These are phyloP conservation scores for Malurus alboscapulatus DNA, from an alignment of 2,113 vertebrate genomes.

Conservation along the genomic window DNA sequence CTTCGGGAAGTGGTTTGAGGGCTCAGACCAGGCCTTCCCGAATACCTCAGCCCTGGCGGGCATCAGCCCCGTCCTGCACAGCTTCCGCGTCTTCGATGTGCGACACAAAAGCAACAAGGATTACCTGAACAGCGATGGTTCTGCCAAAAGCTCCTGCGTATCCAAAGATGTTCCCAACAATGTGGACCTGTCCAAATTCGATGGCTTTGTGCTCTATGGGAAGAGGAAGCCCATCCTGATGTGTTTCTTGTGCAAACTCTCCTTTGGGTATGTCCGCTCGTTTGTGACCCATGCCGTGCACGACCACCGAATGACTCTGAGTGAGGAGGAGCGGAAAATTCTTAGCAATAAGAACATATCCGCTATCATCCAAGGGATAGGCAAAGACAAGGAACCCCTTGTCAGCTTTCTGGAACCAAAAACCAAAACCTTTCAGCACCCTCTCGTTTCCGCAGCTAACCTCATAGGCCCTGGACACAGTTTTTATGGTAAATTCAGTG, in stretches of 20 bases:
- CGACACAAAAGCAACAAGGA: conserved; percentile 99
- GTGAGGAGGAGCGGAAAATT: conserved; percentile 94
- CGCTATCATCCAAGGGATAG: conserved; percentile 99
- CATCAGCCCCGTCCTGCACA: conserved; percentile 99
- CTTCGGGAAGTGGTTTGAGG: conserved; percentile 98
- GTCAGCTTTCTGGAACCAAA: conserved; percentile 99
- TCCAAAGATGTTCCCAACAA: conserved; percentile 99
- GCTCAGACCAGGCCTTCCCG: conserved; percentile 95
- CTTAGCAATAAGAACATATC: conserved; percentile 98
- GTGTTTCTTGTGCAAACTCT: conserved; percentile 99
- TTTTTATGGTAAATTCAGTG: conserved; percentile 99
- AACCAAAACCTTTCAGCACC: conserved; percentile 90
- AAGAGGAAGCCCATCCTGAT: conserved; percentile 99
- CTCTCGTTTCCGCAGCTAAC: conserved; percentile 88
- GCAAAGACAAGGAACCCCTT: conserved; percentile 99
- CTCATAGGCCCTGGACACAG: conserved; percentile 94
- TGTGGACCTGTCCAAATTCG: conserved; percentile 99
- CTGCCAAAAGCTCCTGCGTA: conserved; percentile 99
- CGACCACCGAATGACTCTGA: conserved; percentile 97
- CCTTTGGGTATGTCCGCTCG: conserved; percentile 96
- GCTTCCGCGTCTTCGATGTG: conserved; percentile 99
- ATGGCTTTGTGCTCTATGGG: conserved; percentile 95
- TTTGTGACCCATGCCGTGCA: conserved; percentile 98
- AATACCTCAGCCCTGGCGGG: conserved; percentile 99
- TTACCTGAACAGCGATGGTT: conserved; percentile 99